Conservation (phyloP, 2,888 invertebrate genomes). For the Miltochrista miniata region DNA sequence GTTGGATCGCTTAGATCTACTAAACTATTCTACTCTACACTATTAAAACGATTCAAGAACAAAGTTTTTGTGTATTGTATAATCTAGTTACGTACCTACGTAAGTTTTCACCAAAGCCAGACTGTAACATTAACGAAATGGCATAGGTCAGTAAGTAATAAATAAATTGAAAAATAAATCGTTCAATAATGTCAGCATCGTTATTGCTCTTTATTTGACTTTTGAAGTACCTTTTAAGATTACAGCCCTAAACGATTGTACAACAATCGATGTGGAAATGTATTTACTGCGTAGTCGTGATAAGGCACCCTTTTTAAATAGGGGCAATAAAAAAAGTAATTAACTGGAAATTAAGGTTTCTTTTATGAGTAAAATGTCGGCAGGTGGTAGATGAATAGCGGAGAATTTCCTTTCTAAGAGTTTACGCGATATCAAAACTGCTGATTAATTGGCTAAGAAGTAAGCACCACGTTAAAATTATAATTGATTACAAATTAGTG, state of each 20-base stretch:
- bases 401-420: not conserved
- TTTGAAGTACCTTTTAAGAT: not conserved
- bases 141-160: no score
- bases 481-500: not conserved
- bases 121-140: no score
- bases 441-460: not conserved
- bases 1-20: no score
- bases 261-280: conserved; percentile 6
- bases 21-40: no score
- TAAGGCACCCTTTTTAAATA: conserved; percentile 13
- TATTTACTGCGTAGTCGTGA: conserved; percentile 10
- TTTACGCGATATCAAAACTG: conserved; percentile 8
- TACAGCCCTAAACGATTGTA: not conserved
- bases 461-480: not conserved
- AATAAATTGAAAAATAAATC: no score
- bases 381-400: not conserved
- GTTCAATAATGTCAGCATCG: not conserved
- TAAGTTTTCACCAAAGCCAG: no score
- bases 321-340: conserved; percentile 8
- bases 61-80: no score
- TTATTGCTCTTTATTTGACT: not conserved
- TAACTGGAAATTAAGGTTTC: conserved; percentile 7
- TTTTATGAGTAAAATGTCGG: conserved; percentile 8
- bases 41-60: no score
- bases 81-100: no score